Evolutionary conservation across 1,140 invertebrate genomes (phyloP), one percentile per base, ranked within the genome.

Genomic region (Dysdera silvatica): DNA sequence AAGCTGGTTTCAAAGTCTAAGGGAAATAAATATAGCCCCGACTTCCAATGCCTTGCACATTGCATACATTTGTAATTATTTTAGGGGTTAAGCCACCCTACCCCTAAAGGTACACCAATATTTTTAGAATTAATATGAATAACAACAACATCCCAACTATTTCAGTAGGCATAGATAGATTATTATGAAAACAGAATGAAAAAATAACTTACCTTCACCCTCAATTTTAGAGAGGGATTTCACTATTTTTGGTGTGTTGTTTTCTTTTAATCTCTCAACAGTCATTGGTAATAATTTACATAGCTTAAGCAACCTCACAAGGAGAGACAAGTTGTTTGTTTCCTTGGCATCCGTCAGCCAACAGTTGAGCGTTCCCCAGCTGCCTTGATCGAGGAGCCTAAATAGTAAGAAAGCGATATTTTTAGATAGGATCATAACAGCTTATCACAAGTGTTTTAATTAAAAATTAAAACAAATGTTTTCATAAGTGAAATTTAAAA

Each of bases 181-280:
- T 8, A 56, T 7, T 54, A 35, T 23, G 7, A 7, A 52, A 41
- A n/a, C 47, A 57, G 3, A 31, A 24, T 35, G 29, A 43, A 6
- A 43, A 18, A 48, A 45, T 26, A 29, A 68, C 71, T 72, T 80
- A 90, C 87, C 84, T 78, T 85, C 83, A 73, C 88, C 82, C 70
- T 84, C 84, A 49, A 83, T 84, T 71, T 90, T 91, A 14, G 89
- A 88, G 4, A 95, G 77, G 24, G 85, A 84, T 77, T 95, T 95
- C 23, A 96, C 87, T 35, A 93, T 78, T 77, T 93, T 93, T 2
- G 92, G 91, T 68, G 89, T 87, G 68, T 87, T 88, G 74, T 95
- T 95, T 66, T 88, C 85, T 75, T 93, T 94, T 20, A 97, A 78
- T 41, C 91, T 78, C 69, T 90, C 86, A 26, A 95, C 85, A 73